phyloP scores from a whole-genome alignment of 2,113 vertebrate species.

The Myotis davidii region DNA sequence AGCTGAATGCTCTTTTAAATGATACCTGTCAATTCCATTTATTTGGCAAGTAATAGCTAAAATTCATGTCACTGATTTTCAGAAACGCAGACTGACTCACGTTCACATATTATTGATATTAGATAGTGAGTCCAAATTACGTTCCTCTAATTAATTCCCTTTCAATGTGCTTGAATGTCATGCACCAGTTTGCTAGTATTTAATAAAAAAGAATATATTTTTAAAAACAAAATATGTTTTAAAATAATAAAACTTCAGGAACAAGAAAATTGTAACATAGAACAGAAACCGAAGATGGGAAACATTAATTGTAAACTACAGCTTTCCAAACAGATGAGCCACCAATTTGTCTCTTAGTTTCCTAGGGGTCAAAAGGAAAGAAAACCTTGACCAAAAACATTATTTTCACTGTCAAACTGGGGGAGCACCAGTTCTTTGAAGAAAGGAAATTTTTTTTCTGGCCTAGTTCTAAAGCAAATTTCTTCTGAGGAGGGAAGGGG shows the following conservation, averaged over 20 bases:
- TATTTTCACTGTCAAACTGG: neutral
- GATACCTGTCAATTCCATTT: too few relatives aligned
- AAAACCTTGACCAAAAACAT: neutral
- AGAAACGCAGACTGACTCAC: too few relatives aligned
- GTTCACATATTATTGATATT: too few relatives aligned
- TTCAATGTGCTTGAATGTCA: too few relatives aligned
- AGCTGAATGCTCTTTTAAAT: too few relatives aligned
- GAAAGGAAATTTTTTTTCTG: neutral
- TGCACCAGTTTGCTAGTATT: too few relatives aligned
- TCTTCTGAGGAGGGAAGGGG: neutral
- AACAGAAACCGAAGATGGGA: slow-evolving; percentile 26
- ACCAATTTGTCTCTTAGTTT: neutral
- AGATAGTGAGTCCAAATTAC: too few relatives aligned
- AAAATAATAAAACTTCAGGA: neutral
- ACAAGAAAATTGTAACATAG: neutral
- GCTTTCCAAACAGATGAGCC: neutral
- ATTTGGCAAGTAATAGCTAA: too few relatives aligned
- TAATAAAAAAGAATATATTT: neutral
- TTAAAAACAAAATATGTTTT: slow-evolving; percentile 35
- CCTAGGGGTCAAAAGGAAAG: neutral
- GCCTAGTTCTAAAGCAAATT: slow-evolving; percentile 18
- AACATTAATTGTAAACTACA: neutral
- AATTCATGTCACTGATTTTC: too few relatives aligned
- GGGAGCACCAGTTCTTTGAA: neutral
- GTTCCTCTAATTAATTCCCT: too few relatives aligned